Conservation (phyloP, 2,888 invertebrate genomes). For the Endomychus coccineus region DNA sequence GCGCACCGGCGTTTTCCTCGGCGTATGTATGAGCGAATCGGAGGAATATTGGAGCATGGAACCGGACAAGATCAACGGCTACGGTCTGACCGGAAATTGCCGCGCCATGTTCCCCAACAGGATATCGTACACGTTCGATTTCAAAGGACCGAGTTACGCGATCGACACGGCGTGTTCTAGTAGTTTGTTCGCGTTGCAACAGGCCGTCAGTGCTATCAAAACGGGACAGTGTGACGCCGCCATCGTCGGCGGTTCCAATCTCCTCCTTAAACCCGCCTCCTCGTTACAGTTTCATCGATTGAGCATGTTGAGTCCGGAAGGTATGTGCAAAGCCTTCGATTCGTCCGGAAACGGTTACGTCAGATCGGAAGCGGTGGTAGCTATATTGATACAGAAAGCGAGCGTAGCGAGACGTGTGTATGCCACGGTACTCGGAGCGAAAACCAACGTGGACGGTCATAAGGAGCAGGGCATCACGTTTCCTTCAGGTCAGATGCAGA, state of each 20-base stretch:
- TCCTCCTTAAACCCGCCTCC: conserved; percentile 82
- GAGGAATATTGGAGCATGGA: conserved; percentile 80
- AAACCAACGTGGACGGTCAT: conserved; percentile 87
- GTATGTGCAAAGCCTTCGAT: conserved; percentile 91
- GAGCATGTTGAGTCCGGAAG: conserved; percentile 85
- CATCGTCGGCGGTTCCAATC: conserved; percentile 86
- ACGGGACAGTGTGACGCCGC: conserved; percentile 92
- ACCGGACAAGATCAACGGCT: conserved; percentile 80
- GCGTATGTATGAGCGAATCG: conserved; percentile 85
- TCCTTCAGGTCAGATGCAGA: conserved; percentile 75
- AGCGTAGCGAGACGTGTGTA: conserved; percentile 72
- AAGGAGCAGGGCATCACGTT: conserved; percentile 88
- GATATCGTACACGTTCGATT: conserved; percentile 91
- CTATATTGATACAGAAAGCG: conserved; percentile 73
- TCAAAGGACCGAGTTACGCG: conserved; percentile 90
- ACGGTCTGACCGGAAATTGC: conserved; percentile 89
- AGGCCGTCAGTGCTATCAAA: conserved; percentile 73
- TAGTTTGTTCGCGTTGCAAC: conserved; percentile 83
- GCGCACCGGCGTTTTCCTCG: conserved; percentile 91
- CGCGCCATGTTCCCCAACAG: conserved; percentile 97
- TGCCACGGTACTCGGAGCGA: conserved; percentile 78
- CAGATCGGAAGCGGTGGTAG: conserved; percentile 80
- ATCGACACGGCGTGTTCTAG: conserved; percentile 98
- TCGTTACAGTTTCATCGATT: conserved; percentile 91
- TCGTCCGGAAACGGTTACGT: conserved; percentile 85